Conservation (phyloP, 1,140 invertebrate species). For the Manduca sexta region DNA sequence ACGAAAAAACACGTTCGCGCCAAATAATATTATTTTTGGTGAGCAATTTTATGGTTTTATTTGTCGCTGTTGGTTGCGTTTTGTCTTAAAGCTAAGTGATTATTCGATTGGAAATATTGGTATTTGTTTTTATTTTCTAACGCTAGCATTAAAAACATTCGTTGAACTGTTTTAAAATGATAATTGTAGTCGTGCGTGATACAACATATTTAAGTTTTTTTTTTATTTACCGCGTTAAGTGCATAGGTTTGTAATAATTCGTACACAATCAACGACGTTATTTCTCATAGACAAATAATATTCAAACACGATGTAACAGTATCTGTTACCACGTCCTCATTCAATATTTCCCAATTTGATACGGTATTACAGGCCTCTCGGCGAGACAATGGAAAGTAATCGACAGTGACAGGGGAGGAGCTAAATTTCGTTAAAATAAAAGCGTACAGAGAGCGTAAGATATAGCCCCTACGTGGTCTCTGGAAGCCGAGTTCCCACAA, state of each 20-base stretch:
- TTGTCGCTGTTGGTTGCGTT: conserved; percentile 25
- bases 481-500: conserved; percentile 53
- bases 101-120: too few relatives aligned
- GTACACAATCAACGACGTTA: conserved; percentile 30
- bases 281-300: too few relatives aligned
- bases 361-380: conserved; percentile 42
- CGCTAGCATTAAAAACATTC: too few relatives aligned
- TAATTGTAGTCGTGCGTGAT: too few relatives aligned
- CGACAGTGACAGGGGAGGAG: conserved; percentile 59
- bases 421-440: conserved; percentile 72
- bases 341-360: conserved; percentile 69
- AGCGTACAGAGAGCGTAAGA: conserved; percentile 64
- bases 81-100: conserved; percentile 10
- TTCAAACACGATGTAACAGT: conserved; percentile 30
- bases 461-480: conserved; percentile 69
- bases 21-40: conserved; percentile 51
- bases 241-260: conserved; percentile 20
- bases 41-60: conserved; percentile 58
- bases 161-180: too few relatives aligned
- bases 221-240: too few relatives aligned
- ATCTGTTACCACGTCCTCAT: conserved; percentile 64
- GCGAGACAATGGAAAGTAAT: conserved; percentile 66
- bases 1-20: conserved; percentile 40
- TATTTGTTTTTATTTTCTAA: too few relatives aligned
- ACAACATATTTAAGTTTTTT: too few relatives aligned